Evolutionary conservation across 64 coral and sea anemone species (phyloP).

Genomic region (Pachyseris speciosa): DNA sequence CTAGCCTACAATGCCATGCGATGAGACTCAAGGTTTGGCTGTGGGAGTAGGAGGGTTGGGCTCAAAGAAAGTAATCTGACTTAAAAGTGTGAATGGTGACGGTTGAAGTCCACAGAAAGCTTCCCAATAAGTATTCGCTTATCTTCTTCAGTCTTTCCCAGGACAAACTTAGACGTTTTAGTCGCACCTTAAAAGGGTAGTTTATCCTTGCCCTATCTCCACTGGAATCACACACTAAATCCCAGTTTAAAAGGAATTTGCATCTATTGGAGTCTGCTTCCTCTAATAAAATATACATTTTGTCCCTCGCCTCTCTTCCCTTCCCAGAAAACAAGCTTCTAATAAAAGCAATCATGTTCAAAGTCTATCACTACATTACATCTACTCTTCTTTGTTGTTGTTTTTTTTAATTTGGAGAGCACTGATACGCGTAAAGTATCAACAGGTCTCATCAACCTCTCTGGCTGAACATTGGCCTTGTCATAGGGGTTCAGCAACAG

Average conservation of each 20-base stretch:
- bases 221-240: conserved; percentile 9
- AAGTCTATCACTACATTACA: conserved; percentile 31
- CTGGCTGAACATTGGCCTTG: neutral
- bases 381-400: neutral
- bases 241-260: conserved; percentile 17
- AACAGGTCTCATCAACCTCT: neutral
- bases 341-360: conserved; percentile 59
- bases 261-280: conserved; percentile 26
- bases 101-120: conserved; percentile 27
- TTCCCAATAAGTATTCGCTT: conserved; percentile 26
- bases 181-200: conserved; percentile 30
- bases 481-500: neutral
- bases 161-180: conserved; percentile 5
- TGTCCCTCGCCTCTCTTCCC: conserved; percentile 39
- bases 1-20: too few relatives aligned
- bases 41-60: too few relatives aligned
- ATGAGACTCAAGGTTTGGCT: too few relatives aligned
- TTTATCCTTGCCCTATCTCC: conserved; percentile 19
- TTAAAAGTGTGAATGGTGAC: too few relatives aligned
- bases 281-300: conserved; percentile 18
- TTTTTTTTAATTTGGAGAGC: neutral
- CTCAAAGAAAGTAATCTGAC: too few relatives aligned
- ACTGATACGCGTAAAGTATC: neutral
- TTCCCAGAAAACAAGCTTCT: conserved; percentile 51
- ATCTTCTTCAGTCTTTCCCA: neutral